Base-by-base conservation (phyloP, 2,797 vertebrate genomes). In the Vultur gryphus region DNA sequence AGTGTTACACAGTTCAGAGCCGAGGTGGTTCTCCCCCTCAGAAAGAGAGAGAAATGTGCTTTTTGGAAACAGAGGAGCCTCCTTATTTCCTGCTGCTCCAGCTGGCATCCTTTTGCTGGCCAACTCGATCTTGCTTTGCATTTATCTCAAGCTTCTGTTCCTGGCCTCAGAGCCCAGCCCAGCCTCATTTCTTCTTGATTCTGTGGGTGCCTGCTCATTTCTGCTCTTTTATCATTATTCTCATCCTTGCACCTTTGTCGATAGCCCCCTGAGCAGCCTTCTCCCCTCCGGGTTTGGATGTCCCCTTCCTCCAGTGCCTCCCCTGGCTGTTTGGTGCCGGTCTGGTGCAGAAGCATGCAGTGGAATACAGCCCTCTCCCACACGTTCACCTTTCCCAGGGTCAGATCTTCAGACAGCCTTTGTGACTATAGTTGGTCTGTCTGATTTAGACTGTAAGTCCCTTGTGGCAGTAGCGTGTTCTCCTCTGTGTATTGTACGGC, bases 321-420 rank as follows among this genome's bases (percentile, higher is more conserved):
- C n/a, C 28, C 19, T 2, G 52, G 59, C 49, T 25, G 65, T 17
- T 48, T 9, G 61, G 76, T 59, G 87, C 61, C 1, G 15, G 11
- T 17, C 29, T 35, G 71, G 59, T 8, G 39, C 71, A 31, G 69
- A 37, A 87, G 82, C n/a, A 1, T 2, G 57, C 1, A 26, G 69
- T 44, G 86, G 83, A 71, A 61, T 10, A 11, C 66, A 64, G 59
- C 79, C 84, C 64, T 65, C 64, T 94, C 92, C 94, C 93, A 85
- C 93, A 83, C 82, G 5, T 91, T 95, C 97, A 95, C 97, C 94
- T 96, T 96, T 96, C 94, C 95, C 95, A 95, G 96, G 94, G 93
- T 83, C 93, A 86, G 93, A 70, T 95, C 96, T 93, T 95, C 93
- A 95, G 95, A 37, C 92, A 59, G 94, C 84, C 92, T 83, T 95